Conservation (phyloP, 2,797 vertebrate species). For the Heteromormyrus szaboi region DNA sequence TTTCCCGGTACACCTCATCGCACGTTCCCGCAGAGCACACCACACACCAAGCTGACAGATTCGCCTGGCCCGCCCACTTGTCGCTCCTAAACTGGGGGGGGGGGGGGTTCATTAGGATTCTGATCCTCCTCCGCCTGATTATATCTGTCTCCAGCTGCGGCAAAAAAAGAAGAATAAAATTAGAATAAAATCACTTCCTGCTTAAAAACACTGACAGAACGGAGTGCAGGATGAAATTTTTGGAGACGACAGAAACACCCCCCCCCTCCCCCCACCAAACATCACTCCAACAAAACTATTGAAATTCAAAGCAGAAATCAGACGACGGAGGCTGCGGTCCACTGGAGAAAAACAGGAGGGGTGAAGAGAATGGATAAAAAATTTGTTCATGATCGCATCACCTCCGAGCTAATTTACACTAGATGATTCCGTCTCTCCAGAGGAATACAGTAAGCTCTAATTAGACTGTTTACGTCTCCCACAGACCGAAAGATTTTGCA, state of each 20-base stretch:
- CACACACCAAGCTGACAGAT: constrained; percentile 8
- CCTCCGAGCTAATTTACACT: constrained; percentile 41
- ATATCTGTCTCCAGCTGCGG: not conserved
- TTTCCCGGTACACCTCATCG: not conserved
- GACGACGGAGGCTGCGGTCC: not conserved
- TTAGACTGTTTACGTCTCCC: constrained; percentile 46
- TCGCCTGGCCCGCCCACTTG: constrained; percentile 8
- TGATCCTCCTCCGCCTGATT: not conserved
- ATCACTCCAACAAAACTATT: not conserved
- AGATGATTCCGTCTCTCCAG: constrained; percentile 42
- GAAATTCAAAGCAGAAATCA: constrained; percentile 15
- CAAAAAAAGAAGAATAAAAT: not conserved
- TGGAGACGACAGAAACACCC: not conserved
- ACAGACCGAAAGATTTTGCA: constrained; percentile 35
- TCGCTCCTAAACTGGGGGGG: not conserved
- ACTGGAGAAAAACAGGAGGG: constrained; percentile 12
- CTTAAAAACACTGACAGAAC: not conserved
- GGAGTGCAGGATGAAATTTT: not conserved
- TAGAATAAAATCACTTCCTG: not conserved
- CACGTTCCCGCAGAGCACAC: not conserved
- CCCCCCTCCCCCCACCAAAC: not conserved
- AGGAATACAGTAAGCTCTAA: constrained; percentile 48
- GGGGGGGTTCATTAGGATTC: constrained; percentile 14
- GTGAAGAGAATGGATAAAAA: constrained; percentile 21
- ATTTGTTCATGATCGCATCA: constrained; percentile 39